Base-by-base conservation (phyloP, 2,113 vertebrate genomes). In the Zosterops hypoxanthus region DNA sequence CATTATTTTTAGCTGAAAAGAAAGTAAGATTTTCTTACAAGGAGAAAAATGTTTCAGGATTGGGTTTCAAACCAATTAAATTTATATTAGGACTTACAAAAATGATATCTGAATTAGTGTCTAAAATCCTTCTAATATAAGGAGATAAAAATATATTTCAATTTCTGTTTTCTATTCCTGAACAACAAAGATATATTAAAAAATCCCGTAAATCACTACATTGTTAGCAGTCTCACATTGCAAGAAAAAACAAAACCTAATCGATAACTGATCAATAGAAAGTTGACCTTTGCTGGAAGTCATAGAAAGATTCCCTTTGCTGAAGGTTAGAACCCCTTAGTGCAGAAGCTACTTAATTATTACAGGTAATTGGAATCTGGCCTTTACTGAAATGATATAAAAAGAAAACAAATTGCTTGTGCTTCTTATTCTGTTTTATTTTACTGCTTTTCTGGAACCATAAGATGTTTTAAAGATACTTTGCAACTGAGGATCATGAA, bases 301-400 rank as follows among this genome's bases (percentile, higher is more conserved):
- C 11, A 2, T 14, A 78, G 60, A 63, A 80, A 2, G 5, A 44
- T 93, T 95, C 47, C 16, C 33, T 88, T 88, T 86, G 36, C 49
- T 84, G 87, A 95, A 50, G 14, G 41, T 93, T 80, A 82, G 39
- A 86, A n/a, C 10, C 8, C 22, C 28, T 85, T 78, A 25, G 5
- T 61, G 36, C 19, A 63, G 41, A 92, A 87, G 19, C 47, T 91
- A 50, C 50, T 87, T 95, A 78, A 90, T 96, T 95, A 89, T 84
- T 78, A 47, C 57, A 25, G 4, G 52, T 73, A 68, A 94, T 81
- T 53, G 29, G 19, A 76, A 88, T 65, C 49, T 88, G 63, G n/a
- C 53, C 44, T 23, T n/a, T 44, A 31, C 4, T 36, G 28, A 71
- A 63, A 56, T 28, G 6, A 12, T 5, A 0, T 57, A 53, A 73